A percentile compares a stretch with the other conserved stretches of the same genome.
Evolutionary conservation across 2,113 vertebrate genomes (phyloP).

Genomic region (Catharus fuscescens): DNA sequence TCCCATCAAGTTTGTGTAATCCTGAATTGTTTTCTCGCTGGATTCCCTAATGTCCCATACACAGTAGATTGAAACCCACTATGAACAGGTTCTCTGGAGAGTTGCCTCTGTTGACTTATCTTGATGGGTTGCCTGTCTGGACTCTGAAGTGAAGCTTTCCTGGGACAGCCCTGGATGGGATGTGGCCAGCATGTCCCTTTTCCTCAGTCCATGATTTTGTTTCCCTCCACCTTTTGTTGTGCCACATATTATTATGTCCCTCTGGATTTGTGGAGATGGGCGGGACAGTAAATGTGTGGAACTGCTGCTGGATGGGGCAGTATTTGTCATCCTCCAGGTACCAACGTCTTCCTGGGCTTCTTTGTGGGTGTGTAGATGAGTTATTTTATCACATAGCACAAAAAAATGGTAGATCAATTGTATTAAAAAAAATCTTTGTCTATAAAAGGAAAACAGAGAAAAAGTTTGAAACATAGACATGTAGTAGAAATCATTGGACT

Average conservation of each 20-base stretch:
- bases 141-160: neutral
- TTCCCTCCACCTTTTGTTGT: neutral
- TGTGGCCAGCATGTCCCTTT: neutral
- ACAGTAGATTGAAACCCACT: rapidly evolving
- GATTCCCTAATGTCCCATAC: neutral
- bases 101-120: neutral
- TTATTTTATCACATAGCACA: neutral
- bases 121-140: neutral
- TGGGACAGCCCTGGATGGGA: neutral
- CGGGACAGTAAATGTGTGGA: no score
- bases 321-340: neutral
- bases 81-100: neutral
- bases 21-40: neutral
- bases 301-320: no score
- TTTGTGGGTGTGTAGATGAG: neutral
- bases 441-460: neutral
- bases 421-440: neutral
- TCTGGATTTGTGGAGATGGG: neutral
- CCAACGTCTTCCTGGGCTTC: no score
- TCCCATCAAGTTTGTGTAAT: neutral
- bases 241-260: no score
- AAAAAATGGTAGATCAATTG: neutral
- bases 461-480: neutral
- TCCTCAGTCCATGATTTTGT: neutral
- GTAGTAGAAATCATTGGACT: neutral